Percentiles rank a stretch among this genome's conserved stretches.
Evolutionary conservation across 2,888 invertebrate genomes (phyloP).

Genomic region (Tetranychus truncatus): DNA sequence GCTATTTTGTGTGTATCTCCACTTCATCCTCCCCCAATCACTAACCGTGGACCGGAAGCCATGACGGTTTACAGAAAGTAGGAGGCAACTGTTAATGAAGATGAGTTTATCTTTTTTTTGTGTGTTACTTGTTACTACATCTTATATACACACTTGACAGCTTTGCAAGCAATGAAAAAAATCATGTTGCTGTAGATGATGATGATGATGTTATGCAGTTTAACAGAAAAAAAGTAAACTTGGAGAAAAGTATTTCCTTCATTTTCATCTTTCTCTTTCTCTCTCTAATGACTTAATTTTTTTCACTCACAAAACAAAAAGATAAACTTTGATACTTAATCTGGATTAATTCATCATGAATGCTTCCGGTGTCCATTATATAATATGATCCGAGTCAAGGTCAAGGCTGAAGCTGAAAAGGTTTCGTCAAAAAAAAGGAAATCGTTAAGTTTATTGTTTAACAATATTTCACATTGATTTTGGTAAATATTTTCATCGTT

Average conservation of each 20-base stretch:
- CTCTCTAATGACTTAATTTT: not conserved
- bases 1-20: not conserved
- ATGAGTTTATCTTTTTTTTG: not conserved
- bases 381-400: not conserved
- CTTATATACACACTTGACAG: not conserved
- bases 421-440: not conserved
- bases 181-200: not conserved
- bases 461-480: not conserved
- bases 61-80: not conserved
- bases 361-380: not conserved
- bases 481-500: not conserved
- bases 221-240: not conserved
- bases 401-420: not conserved
- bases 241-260: not conserved
- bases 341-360: not conserved
- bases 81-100: not conserved
- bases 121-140: not conserved
- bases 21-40: constrained; percentile 3
- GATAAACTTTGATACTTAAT: not conserved
- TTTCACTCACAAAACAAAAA: not conserved
- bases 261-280: not conserved
- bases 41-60: not conserved
- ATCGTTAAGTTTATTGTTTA: not conserved
- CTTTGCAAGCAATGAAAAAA: not conserved
- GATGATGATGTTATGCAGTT: not conserved